Evolutionary conservation across 2,797 vertebrate genomes (phyloP), one percentile per base, ranked within the genome.

Genomic region (Lateolabrax maculatus): DNA sequence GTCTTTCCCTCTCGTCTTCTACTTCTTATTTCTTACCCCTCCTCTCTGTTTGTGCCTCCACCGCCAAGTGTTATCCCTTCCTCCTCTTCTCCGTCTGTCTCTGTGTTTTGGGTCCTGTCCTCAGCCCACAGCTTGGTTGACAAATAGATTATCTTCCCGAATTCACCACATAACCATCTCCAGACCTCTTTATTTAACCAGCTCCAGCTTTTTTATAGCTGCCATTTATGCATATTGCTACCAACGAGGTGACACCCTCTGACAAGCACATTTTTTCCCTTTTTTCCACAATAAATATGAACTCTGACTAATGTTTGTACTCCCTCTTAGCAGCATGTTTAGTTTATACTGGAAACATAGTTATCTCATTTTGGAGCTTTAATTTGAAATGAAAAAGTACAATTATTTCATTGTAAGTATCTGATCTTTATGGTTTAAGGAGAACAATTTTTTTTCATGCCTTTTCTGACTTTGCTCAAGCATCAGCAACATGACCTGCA

Each of bases 41-140:
- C 77, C 69, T 70, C 82, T 87, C 15, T 91, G 89, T 93, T 91
- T 92, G 85, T 78, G 64, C 84, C 82, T 83, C 63, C 31, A 8
- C 44, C 10, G 65, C 79, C 87, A 80, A 89, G 87, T 87, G 86
- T 90, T 89, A 87, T 90, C 83, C 88, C 71, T 85, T 84, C 88
- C 81, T 86, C 89, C 81, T 86, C 87, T 84, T 80, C 87, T 76
- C 89, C 84, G 69, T 91, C 91, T 93, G 92, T 88, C 86, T 90
- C 81, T 86, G 79, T 88, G 80, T 86, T 76, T 90, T 74, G 70
- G 80, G 82, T 91, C 89, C 76, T 62, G 84, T 91, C 84, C 80
- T 87, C 77, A 84, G 76, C 89, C 84, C 73, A 81, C 76, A 87
- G 87, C 81, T 87, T 82, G 83, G 86, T 91, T 92, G 85, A 88